A percentile compares a stretch with the other conserved stretches of the same genome.
Conservation (phyloP, 2,113 vertebrate genomes). For the Campylomormyrus tamandua region DNA sequence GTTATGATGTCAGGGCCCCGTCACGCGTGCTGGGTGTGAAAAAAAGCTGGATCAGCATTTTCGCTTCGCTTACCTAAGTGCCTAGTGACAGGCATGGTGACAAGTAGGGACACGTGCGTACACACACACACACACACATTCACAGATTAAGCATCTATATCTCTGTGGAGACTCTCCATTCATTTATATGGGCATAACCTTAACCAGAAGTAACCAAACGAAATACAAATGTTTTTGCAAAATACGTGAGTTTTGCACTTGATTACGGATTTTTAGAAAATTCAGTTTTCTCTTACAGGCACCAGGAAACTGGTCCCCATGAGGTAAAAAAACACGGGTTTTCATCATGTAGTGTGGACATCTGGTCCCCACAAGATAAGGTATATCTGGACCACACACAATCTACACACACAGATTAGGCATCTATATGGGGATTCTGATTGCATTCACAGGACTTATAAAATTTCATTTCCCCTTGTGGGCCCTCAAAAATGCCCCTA, state of each 20-base stretch:
- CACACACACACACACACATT: not conserved
- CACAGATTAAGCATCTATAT: not conserved
- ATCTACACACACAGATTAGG: too few relatives aligned
- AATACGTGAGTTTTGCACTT: not conserved
- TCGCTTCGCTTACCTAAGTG: not conserved
- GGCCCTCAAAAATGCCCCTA: too few relatives aligned
- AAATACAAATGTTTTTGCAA: not conserved
- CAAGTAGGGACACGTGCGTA: not conserved
- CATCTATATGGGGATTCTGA: too few relatives aligned
- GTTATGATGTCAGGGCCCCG: not conserved
- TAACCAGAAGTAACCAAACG: not conserved
- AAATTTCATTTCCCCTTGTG: too few relatives aligned
- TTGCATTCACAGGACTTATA: too few relatives aligned
- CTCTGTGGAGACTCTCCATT: not conserved
- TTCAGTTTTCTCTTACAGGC: not conserved
- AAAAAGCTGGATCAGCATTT: slow-evolving; percentile 9
- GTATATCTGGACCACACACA: too few relatives aligned
- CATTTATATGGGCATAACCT: not conserved
- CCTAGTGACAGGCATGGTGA: slow-evolving; percentile 8
- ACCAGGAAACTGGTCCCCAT: not conserved
- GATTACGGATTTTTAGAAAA: not conserved
- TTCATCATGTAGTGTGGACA: too few relatives aligned
- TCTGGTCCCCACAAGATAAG: too few relatives aligned
- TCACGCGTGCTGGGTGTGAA: not conserved
- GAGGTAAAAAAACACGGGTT: not conserved